Conservation (phyloP, 2,888 invertebrate species). For the Lepidochrysops patricia region DNA sequence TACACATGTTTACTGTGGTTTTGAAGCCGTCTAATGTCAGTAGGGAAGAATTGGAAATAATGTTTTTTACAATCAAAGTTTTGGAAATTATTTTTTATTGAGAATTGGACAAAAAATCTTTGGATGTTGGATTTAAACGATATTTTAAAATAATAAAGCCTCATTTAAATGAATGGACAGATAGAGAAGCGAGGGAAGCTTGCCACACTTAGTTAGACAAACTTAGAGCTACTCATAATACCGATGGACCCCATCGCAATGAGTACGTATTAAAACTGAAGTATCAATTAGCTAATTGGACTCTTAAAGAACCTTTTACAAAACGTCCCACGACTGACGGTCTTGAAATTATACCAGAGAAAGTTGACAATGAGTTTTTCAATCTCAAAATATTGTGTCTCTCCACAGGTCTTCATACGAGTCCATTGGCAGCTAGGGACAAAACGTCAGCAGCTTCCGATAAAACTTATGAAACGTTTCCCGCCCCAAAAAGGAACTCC, state of each 20-base stretch:
- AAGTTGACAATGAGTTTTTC: conserved; percentile 35
- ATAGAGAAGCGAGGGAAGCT: conserved; percentile 41
- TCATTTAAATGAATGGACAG: conserved; percentile 43
- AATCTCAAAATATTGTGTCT: conserved; percentile 47
- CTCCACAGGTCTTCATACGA: conserved; percentile 34
- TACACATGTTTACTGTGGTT: too few relatives aligned
- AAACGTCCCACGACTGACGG: conserved; percentile 36
- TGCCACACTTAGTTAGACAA: conserved; percentile 60
- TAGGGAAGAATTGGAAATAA: background rate
- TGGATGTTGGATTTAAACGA: conserved; percentile 53
- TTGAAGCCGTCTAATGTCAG: background rate
- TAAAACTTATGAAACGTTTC: conserved; percentile 25
- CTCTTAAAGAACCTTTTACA: conserved; percentile 47
- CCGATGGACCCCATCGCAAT: conserved; percentile 49
- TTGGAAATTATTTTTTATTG: conserved; percentile 26
- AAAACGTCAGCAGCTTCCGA: conserved; percentile 29
- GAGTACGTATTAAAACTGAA: conserved; percentile 54
- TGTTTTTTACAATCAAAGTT: background rate
- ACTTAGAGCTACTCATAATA: conserved; percentile 40
- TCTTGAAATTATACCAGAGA: conserved; percentile 37
- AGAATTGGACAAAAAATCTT: conserved; percentile 36
- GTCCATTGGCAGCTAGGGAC: conserved; percentile 5
- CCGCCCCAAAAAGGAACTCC: background rate
- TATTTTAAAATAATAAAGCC: conserved; percentile 55
- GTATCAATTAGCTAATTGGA: conserved; percentile 53